phyloP scores from a whole-genome alignment of 2,797 vertebrate genomes.

The Spinus olivaceus region DNA sequence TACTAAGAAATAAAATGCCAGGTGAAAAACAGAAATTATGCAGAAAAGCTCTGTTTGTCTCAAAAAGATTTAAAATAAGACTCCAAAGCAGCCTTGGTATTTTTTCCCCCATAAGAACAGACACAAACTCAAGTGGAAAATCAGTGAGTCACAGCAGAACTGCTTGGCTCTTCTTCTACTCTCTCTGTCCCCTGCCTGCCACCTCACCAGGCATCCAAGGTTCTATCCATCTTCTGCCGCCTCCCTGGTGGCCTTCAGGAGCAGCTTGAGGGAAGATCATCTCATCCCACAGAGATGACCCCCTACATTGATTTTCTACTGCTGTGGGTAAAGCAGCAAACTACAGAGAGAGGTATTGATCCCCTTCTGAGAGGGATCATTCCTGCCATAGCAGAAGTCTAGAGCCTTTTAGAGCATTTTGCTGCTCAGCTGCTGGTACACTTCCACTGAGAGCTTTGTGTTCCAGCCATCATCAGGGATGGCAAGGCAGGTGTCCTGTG shows the following conservation, averaged over 20 bases:
- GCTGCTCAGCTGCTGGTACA: background rate
- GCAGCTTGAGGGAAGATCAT: background rate
- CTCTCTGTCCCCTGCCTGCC: background rate
- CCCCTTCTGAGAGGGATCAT: background rate
- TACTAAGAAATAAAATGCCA: background rate
- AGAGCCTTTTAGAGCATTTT: background rate
- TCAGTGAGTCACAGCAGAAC: slow-evolving; percentile 4
- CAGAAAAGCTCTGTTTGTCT: background rate
- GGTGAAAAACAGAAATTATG: background rate
- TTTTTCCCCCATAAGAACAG: background rate
- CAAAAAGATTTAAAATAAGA: background rate
- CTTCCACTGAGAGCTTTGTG: background rate
- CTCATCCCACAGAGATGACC: background rate
- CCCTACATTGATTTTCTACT: background rate
- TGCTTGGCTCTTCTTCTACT: background rate
- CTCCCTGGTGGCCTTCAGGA: background rate
- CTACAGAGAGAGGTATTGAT: background rate
- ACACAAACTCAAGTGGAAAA: slow-evolving; percentile 25
- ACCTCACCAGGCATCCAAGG: background rate
- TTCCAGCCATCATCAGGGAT: background rate
- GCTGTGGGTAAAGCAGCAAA: background rate
- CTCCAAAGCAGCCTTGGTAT: background rate
- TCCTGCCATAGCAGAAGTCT: background rate
- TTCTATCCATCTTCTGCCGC: background rate
- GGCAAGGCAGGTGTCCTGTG: background rate